Evolutionary conservation across 2,797 vertebrate species (phyloP).

Genomic region (Pantherophis vulpinus): DNA sequence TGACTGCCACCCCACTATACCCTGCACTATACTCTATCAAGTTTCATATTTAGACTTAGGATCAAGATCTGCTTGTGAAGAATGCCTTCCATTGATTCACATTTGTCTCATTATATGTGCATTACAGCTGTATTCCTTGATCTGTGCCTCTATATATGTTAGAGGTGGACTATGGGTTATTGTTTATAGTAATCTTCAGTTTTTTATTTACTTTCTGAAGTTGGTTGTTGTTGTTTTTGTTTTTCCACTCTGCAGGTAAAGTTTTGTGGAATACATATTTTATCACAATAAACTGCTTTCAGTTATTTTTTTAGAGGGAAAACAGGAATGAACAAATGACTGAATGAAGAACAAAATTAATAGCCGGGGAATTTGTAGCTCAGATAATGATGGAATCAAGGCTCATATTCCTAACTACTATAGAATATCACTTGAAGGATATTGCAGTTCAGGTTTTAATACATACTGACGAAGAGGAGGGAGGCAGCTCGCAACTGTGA

Average conservation of each 20-base stretch:
- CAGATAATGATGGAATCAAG: not conserved
- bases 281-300: not conserved
- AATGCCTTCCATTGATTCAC: not conserved
- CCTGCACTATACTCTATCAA: not conserved
- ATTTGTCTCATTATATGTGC: not conserved
- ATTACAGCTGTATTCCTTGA: not conserved
- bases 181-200: not conserved
- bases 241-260: not conserved
- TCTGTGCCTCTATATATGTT: not conserved
- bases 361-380: not conserved
- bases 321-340: not conserved
- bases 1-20: not conserved
- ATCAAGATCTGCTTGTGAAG: not conserved
- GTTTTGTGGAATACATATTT: not conserved
- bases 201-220: not conserved
- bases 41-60: not conserved
- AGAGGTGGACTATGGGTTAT: not conserved
- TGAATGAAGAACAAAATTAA: not conserved
- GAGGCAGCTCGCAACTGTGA: not conserved
- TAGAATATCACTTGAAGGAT: not conserved
- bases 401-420: not conserved
- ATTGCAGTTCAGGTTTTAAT: not conserved
- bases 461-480: not conserved
- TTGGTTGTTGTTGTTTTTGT: not conserved
- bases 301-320: not conserved